Percentiles rank a stretch among this genome's conserved stretches.
Conservation (phyloP, 2,888 invertebrate genomes). For the Bombylius discolor region DNA sequence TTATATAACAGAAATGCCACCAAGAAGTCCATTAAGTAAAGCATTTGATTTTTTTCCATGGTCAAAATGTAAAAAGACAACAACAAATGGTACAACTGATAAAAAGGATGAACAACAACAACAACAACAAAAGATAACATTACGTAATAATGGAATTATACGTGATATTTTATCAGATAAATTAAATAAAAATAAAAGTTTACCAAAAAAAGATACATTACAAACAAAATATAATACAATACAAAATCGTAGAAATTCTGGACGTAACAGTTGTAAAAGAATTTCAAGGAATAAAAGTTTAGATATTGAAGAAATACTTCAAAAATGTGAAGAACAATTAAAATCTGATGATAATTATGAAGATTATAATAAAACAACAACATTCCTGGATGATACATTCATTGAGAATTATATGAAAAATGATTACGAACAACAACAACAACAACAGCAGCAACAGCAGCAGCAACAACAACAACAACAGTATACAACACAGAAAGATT, state of each 20-base stretch:
- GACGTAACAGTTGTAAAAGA: constrained; percentile 13
- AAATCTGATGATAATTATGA: constrained; percentile 9
- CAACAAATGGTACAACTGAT: constrained; percentile 4
- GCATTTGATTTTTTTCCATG: constrained; percentile 35
- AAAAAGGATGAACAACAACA: constrained; percentile 15
- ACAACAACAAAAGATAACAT: constrained; percentile 28
- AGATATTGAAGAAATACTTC: constrained; percentile 31
- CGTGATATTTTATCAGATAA: constrained; percentile 32
- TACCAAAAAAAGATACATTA: constrained; percentile 1
- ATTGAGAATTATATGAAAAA: constrained; percentile 20
- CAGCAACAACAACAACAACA: background rate
- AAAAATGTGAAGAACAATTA: constrained; percentile 25
- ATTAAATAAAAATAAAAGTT: constrained; percentile 15
- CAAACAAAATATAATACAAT: background rate
- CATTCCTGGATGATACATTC: constrained; percentile 25
- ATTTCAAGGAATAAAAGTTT: constrained; percentile 30
- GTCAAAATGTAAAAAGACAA: constrained; percentile 21
- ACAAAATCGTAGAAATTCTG: constrained; percentile 12
- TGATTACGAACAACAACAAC: constrained; percentile 5
- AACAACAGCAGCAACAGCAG: background rate
- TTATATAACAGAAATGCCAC: constrained; percentile 1
- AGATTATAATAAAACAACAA: constrained; percentile 5
- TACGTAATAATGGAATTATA: constrained; percentile 30
- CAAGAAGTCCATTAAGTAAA: constrained; percentile 32
- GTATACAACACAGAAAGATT: background rate